Evolutionary conservation across 2,888 invertebrate species (phyloP).

Genomic region (Thelaira solivaga): DNA sequence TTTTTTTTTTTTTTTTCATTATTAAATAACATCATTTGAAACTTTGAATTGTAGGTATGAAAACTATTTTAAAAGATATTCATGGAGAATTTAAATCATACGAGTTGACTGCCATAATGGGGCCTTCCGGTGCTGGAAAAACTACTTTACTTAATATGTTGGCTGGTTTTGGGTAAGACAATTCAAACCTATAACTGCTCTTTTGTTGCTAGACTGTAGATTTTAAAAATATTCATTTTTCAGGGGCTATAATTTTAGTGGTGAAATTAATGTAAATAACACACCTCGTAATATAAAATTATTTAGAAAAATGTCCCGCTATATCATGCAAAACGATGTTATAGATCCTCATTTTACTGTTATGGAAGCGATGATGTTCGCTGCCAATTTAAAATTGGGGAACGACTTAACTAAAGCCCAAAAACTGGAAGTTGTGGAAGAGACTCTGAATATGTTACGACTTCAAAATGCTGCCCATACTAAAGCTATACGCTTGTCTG

Average conservation of each 20-base stretch:
- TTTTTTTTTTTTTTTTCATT: no score
- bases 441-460: conserved; percentile 89
- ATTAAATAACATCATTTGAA: no score
- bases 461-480: conserved; percentile 86
- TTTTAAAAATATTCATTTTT: no score
- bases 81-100: conserved; percentile 91
- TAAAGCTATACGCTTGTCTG: conserved; percentile 85
- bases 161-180: conserved; percentile 91
- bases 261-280: conserved; percentile 88
- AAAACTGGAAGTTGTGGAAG: conserved; percentile 86
- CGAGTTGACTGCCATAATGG: conserved; percentile 92
- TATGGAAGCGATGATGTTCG: conserved; percentile 90
- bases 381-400: conserved; percentile 92
- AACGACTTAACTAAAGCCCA: conserved; percentile 80
- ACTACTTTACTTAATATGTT: conserved; percentile 92
- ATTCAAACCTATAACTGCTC: not conserved
- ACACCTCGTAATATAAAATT: conserved; percentile 84
- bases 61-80: conserved; percentile 87
- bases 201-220: no score
- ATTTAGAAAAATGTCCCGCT: conserved; percentile 93
- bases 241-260: conserved; percentile 82
- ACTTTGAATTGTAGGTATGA: conserved; percentile 80
- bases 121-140: conserved; percentile 95
- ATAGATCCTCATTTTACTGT: conserved; percentile 92
- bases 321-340: conserved; percentile 96